Evolutionary conservation across 2,888 invertebrate genomes (phyloP), one percentile per base, ranked within the genome.

Genomic region (Cremastinae sp.): DNA sequence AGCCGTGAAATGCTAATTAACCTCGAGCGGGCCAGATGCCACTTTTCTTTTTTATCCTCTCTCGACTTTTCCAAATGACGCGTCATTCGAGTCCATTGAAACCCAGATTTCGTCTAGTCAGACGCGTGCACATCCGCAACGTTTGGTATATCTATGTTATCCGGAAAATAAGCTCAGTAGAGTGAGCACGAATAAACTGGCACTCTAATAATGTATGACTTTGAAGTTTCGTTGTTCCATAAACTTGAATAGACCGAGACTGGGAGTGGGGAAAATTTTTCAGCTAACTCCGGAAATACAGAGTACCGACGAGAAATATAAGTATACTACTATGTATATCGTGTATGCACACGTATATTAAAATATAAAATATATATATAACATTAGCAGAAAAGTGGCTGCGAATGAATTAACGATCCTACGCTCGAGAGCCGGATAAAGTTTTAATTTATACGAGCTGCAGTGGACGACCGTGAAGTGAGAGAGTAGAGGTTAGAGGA

Each of bases 351-450:
- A 28, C 28, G 28, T 28, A 28, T 5, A 28, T 28, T 28, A 28
- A 28, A 28, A 28, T 28, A 5, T 7, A 16, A 56, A 35, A 47
- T 5, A 10, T 41, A n/a, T 14, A 22, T 22, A 68, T 12, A 49
- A 51, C 51, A 39, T 51, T 39, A 35, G 53, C 14, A 43, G 12
- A 53, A 12, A 66, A 56, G 71, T 77, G 80, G 74, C 80, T 81
- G 82, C 80, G 83, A 83, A 85, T 82, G 84, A 81, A 86, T 87
- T 85, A 87, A 87, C 84, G 87, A 84, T 82, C 83, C 78, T 72
- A 77, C 75, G 64, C 66, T 59, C 75, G 69, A 79, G 75, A 81
- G 83, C 72, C 68, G 56, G 73, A 77, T 77, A 78, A 80, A 80
- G 73, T 85, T 85, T 85, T 83, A 84, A 85, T 84, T 85, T 84